Percentiles rank a stretch among this genome's conserved stretches.
These are phyloP conservation scores for Drosophila asahinai DNA, from an alignment of 1,140 invertebrate species.

Conservation along the genomic window DNA sequence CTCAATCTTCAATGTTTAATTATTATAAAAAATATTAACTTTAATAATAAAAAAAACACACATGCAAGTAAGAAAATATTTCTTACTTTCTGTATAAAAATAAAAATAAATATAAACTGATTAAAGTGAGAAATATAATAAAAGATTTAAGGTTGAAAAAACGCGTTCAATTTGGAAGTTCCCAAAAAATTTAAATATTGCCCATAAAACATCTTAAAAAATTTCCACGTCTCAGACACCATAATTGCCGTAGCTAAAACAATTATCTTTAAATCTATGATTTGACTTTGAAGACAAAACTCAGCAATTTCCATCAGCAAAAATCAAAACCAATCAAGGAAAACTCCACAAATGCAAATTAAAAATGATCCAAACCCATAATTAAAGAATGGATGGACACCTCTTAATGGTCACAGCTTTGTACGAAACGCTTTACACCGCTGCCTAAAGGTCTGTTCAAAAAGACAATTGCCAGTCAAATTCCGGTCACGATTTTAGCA, in stretches of 20 bases:
- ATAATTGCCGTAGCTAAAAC: not conserved
- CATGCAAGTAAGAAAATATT: not conserved
- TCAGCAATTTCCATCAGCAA: not conserved
- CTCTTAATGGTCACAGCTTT: slow-evolving; percentile 27
- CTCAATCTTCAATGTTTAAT: not conserved
- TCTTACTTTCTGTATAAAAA: not conserved
- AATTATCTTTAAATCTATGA: not conserved
- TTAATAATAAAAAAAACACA: not conserved
- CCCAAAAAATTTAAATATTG: not conserved
- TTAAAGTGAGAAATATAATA: not conserved
- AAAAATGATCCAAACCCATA: not conserved
- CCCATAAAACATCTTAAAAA: not conserved
- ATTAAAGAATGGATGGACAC: slow-evolving; percentile 38
- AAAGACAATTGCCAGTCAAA: slow-evolving; percentile 40
- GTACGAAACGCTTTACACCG: slow-evolving; percentile 13
- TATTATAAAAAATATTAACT: too few relatives aligned
- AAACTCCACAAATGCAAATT: not conserved
- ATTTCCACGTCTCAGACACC: not conserved
- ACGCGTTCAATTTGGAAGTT: not conserved
- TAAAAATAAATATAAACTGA: not conserved
- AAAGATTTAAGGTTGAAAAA: not conserved
- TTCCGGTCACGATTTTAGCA: slow-evolving; percentile 68
- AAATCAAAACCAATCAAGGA: not conserved
- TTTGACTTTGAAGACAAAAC: not conserved
- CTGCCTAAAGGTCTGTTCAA: slow-evolving; percentile 28